These are phyloP conservation scores for Mesoligia furuncula DNA, from an alignment of 2,888 invertebrate genomes.

Conservation along the genomic window DNA sequence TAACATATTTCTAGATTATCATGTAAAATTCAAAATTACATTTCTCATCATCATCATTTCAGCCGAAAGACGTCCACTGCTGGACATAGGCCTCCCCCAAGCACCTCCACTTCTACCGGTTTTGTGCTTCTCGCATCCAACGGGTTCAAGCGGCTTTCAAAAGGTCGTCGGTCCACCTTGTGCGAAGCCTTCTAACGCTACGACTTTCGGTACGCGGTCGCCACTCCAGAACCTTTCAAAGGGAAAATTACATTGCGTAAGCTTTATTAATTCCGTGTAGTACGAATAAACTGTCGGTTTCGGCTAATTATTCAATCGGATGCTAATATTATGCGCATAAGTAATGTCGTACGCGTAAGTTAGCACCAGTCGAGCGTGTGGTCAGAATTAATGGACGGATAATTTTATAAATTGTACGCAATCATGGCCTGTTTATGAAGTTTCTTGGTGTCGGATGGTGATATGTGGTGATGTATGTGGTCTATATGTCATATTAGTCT, in stretches of 20 bases:
- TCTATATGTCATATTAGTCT: background rate
- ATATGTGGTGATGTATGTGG: too few species aligned
- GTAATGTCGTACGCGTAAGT: conserved; percentile 47
- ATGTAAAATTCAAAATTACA: conserved; percentile 26
- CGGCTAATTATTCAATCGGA: conserved; percentile 61
- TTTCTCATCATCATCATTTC: too few species aligned
- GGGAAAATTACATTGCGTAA: conserved; percentile 3
- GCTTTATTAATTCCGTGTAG: conserved; percentile 45
- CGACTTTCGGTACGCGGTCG: too few species aligned
- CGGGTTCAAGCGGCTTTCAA: too few species aligned
- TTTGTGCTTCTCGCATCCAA: too few species aligned
- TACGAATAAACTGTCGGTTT: conserved; percentile 50
- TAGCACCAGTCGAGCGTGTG: conserved; percentile 29
- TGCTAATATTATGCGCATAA: conserved; percentile 64
- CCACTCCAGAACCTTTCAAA: too few species aligned
- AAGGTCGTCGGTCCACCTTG: too few species aligned
- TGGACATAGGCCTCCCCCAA: too few species aligned
- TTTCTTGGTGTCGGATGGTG: background rate
- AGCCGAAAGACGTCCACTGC: too few species aligned
- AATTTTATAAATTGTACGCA: conserved; percentile 58
- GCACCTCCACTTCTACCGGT: too few species aligned
- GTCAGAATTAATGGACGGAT: conserved; percentile 48
- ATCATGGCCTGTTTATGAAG: conserved; percentile 26
- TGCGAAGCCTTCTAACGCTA: too few species aligned
- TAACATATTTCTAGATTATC: background rate